Conservation (phyloP, 1,140 invertebrate species). For the Pogonus chalceus region DNA sequence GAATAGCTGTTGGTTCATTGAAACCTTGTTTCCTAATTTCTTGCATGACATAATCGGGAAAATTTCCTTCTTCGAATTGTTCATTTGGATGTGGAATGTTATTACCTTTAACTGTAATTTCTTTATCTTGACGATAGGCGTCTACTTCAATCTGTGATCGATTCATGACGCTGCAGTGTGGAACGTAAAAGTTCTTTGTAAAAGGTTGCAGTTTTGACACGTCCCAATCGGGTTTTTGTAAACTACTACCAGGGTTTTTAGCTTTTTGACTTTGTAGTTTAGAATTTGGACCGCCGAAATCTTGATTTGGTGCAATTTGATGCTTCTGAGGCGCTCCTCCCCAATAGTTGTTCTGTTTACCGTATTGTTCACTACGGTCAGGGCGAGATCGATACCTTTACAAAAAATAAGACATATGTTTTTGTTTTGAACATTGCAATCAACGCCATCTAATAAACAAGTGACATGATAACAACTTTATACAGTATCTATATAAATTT, state of each 20-base stretch:
- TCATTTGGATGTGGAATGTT: slow-evolving; percentile 77
- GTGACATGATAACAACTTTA: neutral
- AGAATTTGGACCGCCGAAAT: slow-evolving; percentile 43
- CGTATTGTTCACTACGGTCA: slow-evolving; percentile 49
- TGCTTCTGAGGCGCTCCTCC: slow-evolving; percentile 31
- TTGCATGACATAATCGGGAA: slow-evolving; percentile 72
- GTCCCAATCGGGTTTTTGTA: slow-evolving; percentile 73
- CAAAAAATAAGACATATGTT: slow-evolving; percentile 1
- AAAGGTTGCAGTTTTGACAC: slow-evolving; percentile 65
- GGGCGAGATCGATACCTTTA: slow-evolving; percentile 43
- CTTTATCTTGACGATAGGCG: slow-evolving; percentile 58
- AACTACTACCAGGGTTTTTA: slow-evolving; percentile 21
- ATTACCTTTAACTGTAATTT: slow-evolving; percentile 80
- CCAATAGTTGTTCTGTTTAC: slow-evolving; percentile 41
- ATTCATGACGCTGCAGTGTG: slow-evolving; percentile 64
- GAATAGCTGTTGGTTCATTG: slow-evolving; percentile 75
- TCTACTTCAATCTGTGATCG: slow-evolving; percentile 64
- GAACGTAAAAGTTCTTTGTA: slow-evolving; percentile 85
- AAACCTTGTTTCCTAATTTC: slow-evolving; percentile 76
- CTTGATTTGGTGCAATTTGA: slow-evolving; percentile 39
- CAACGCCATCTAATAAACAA: neutral
- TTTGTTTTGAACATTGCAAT: neutral
- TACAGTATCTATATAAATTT: neutral
- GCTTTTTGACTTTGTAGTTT: slow-evolving; percentile 49
- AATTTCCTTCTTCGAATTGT: slow-evolving; percentile 79